Percentiles rank a stretch among this genome's conserved stretches.
Evolutionary conservation across 2,797 vertebrate genomes (phyloP).

Genomic region (Bovichtus variegatus): DNA sequence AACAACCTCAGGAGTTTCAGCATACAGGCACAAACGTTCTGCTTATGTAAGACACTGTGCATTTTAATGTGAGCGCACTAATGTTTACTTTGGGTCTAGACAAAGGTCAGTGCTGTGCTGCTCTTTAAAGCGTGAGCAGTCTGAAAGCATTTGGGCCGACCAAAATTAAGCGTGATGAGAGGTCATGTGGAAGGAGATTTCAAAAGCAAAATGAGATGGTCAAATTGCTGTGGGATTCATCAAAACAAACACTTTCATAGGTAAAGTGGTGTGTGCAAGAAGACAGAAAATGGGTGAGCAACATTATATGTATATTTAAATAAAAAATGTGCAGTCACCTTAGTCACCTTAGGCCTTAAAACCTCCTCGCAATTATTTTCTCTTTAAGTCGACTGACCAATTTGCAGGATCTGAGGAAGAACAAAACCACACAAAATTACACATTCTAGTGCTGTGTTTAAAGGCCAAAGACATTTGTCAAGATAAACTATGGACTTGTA

Average conservation of each 20-base stretch:
- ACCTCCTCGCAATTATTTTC: neutral
- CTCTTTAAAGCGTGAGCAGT: slow-evolving; percentile 54
- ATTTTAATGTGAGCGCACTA: slow-evolving; percentile 50
- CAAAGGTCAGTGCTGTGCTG: slow-evolving; percentile 62
- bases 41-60: slow-evolving; percentile 41
- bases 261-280: neutral
- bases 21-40: slow-evolving; percentile 1
- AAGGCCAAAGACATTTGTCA: slow-evolving; percentile 67
- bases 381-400: slow-evolving; percentile 13
- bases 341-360: neutral
- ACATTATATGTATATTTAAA: neutral
- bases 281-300: neutral
- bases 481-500: slow-evolving; percentile 53
- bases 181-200: slow-evolving; percentile 45
- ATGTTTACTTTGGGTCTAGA: slow-evolving; percentile 51
- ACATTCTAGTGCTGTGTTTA: slow-evolving; percentile 39
- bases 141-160: slow-evolving; percentile 53
- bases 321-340: neutral
- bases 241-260: neutral
- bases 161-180: slow-evolving; percentile 43
- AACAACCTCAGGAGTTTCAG: slow-evolving; percentile 24
- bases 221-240: slow-evolving; percentile 2
- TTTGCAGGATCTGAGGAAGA: slow-evolving; percentile 24
- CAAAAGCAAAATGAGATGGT: neutral
- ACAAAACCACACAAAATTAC: slow-evolving; percentile 18